phyloP scores from a whole-genome alignment of 2,888 invertebrate genomes.

The Pandemis heparana region DNA sequence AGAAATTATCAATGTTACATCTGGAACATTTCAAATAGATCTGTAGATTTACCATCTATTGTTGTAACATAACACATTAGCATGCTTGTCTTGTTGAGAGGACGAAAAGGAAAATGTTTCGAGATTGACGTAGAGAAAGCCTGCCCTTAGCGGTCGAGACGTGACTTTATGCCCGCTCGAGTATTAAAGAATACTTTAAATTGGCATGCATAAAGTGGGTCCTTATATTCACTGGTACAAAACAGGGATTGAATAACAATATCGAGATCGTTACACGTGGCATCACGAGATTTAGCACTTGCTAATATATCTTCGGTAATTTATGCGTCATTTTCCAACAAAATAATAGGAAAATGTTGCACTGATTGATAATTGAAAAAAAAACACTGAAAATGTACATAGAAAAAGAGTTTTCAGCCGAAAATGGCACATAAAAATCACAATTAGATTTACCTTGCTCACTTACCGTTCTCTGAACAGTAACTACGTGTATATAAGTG shows the following conservation, averaged over 20 bases:
- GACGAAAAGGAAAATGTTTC: constrained; percentile 3
- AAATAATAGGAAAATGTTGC: too few relatives aligned
- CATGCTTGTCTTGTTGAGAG: constrained; percentile 2
- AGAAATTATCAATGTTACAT: not conserved
- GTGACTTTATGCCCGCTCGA: not conserved
- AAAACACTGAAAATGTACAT: too few relatives aligned
- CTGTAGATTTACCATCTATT: constrained; percentile 26
- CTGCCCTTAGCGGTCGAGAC: constrained; percentile 5
- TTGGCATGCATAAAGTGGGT: not conserved
- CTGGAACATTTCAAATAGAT: not conserved
- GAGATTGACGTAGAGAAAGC: not conserved
- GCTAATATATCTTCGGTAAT: not conserved
- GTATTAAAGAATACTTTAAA: constrained; percentile 7
- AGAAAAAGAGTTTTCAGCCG: too few relatives aligned
- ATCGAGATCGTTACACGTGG: not conserved
- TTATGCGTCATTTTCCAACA: not conserved
- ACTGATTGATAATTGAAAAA: too few relatives aligned
- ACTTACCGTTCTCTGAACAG: too few relatives aligned
- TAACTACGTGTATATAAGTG: too few relatives aligned
- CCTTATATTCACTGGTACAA: not conserved
- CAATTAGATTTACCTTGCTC: too few relatives aligned
- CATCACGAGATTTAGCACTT: not conserved
- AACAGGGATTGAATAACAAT: not conserved
- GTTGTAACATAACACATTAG: constrained; percentile 32
- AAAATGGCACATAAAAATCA: too few relatives aligned